Percentiles rank a stretch among this genome's conserved stretches.
These are phyloP conservation scores for Coecobrya sp. DNA, from an alignment of 2,888 invertebrate genomes.

Conservation along the genomic window DNA sequence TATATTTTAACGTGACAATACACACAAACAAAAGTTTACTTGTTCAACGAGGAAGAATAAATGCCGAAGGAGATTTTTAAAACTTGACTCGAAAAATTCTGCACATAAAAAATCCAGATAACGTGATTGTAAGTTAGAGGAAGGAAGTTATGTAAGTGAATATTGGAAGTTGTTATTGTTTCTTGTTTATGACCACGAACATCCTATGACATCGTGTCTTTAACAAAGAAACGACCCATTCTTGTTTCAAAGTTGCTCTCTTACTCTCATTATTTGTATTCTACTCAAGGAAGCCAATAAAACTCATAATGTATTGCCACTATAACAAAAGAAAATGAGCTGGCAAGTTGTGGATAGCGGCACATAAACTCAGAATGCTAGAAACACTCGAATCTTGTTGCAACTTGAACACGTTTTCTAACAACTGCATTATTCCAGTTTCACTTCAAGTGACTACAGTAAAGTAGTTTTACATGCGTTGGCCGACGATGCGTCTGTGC, in stretches of 20 bases:
- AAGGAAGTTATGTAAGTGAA: constrained; percentile 55
- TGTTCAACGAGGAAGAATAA: not conserved
- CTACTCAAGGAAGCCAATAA: constrained; percentile 72
- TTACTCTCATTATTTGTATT: constrained; percentile 17
- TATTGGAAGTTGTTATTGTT: constrained; percentile 72
- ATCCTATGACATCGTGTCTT: constrained; percentile 67
- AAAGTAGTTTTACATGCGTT: constrained; percentile 5
- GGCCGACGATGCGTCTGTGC: not conserved
- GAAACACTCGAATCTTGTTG: constrained; percentile 51
- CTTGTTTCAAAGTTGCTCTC: not conserved
- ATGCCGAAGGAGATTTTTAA: constrained; percentile 16
- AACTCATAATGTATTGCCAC: constrained; percentile 72
- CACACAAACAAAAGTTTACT: not conserved
- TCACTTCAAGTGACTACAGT: not conserved
- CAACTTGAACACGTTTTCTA: constrained; percentile 37
- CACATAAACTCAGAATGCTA: constrained; percentile 71
- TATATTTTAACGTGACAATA: not conserved
- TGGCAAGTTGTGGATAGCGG: constrained; percentile 77
- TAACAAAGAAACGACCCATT: constrained; percentile 47
- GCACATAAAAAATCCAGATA: not conserved
- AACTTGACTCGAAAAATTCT: constrained; percentile 22
- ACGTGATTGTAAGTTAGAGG: constrained; percentile 50
- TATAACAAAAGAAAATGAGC: constrained; percentile 73
- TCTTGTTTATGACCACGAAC: constrained; percentile 76
- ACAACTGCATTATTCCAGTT: not conserved